These are phyloP conservation scores for Ischnura elegans DNA, from an alignment of 2,888 invertebrate species.

Conservation along the genomic window DNA sequence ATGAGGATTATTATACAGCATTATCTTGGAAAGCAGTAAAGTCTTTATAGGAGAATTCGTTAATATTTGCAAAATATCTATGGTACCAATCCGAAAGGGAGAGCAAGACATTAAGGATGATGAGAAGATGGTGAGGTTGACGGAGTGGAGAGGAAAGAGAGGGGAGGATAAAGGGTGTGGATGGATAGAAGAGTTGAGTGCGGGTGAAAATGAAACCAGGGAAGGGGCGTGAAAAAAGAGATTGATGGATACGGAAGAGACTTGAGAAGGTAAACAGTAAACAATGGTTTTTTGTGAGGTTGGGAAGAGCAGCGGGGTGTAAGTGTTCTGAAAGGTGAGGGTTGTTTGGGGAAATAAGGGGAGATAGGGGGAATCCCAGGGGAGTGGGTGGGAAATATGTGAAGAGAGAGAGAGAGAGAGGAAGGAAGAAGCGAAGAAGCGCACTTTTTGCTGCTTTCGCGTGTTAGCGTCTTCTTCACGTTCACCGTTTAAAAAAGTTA, in stretches of 20 bases:
- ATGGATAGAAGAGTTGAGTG: background rate
- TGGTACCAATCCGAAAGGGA: too few species aligned
- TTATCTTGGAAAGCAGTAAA: too few species aligned
- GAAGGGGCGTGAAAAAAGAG: background rate
- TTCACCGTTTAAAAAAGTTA: too few species aligned
- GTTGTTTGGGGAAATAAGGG: background rate
- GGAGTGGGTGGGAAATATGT: background rate
- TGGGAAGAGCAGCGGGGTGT: background rate
- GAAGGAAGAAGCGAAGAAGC: background rate
- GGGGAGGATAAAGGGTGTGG: background rate
- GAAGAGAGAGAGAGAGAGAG: background rate
- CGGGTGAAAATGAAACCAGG: background rate
- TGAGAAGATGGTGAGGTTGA: too few species aligned
- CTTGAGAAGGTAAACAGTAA: slow-evolving; percentile 34
- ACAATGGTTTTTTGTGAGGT: slow-evolving; percentile 19
- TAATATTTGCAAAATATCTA: too few species aligned
- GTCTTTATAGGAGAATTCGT: too few species aligned
- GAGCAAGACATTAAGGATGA: too few species aligned
- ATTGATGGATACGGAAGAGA: slow-evolving; percentile 2
- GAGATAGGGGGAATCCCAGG: background rate
- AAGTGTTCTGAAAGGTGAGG: background rate
- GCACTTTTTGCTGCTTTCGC: too few species aligned
- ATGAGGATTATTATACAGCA: too few species aligned
- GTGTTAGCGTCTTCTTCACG: too few species aligned
- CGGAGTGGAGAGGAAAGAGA: too few species aligned